Conservation (phyloP, 1,140 invertebrate genomes). For the Coptotermes formosanus region DNA sequence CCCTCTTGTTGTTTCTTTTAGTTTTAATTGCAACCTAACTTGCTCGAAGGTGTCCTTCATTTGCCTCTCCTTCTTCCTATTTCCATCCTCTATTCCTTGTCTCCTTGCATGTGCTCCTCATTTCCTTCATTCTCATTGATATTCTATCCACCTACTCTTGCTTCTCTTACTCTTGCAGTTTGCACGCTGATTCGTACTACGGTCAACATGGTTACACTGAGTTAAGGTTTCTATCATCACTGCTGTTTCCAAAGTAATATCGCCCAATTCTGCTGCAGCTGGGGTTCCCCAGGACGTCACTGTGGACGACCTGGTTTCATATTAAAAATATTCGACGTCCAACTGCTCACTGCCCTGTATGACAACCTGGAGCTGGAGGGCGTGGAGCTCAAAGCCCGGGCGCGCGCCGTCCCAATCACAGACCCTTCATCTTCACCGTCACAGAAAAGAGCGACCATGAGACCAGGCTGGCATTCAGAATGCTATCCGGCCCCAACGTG, state of each 20-base stretch:
- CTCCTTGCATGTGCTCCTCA: neutral
- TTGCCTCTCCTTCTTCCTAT: neutral
- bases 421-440: conserved; percentile 62
- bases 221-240: neutral
- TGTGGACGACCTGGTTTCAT: conserved; percentile 60
- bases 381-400: conserved; percentile 51
- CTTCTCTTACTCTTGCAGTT: neutral
- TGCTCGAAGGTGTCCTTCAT: neutral
- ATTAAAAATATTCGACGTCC: conserved; percentile 65
- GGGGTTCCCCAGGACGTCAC: conserved; percentile 56
- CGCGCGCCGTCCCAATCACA: conserved; percentile 59
- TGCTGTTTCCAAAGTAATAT: neutral
- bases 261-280: conserved; percentile 45
- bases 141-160: neutral
- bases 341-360: conserved; percentile 54
- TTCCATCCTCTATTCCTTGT: neutral
- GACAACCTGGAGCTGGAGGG: conserved; percentile 38
- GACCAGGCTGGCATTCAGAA: conserved; percentile 55
- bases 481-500: conserved; percentile 70
- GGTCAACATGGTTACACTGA: neutral
- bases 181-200: neutral
- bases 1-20: neutral
- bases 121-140: too few species aligned
- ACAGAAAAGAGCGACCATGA: conserved; percentile 57
- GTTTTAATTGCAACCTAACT: neutral